Base-by-base conservation (phyloP, 2,888 invertebrate species). In the Coremacera marginata region DNA sequence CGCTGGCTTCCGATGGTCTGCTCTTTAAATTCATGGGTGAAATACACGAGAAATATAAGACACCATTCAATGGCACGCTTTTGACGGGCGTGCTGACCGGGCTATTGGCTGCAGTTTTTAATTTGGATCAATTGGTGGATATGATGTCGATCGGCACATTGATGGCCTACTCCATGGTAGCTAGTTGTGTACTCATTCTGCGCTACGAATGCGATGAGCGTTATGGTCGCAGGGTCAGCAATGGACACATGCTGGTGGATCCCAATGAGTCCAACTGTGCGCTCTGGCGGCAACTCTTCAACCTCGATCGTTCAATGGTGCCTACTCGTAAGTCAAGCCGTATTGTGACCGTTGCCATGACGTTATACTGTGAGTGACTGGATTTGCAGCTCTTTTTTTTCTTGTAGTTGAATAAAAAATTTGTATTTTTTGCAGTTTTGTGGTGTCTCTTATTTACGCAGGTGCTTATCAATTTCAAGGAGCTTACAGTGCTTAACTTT, bases 1-100 rank as follows among this genome's bases (percentile, higher is more conserved):
- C 96, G 34, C 96, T 97, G 96, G 93, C 96, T 0, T 91, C 93
- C 11, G 97, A 97, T 88, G 96, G 96, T 0, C 90, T 97, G 31
- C 91, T 97, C 82, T 97, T 95, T 89, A 90, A 92, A 79, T 94
- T 92, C 88, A 90, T 96, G 88, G 95, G 95, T 0, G 91, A 91
- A 78, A 94, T 97, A 8, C 93, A 92, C 89, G 91, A 92, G 31
- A 91, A 92, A 80, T 96, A 94, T 86, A 94, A 95, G 83, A 95
- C 96, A 0, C 96, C 96, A 0, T 90, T 95, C 3, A 90, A 93
- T 77, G 95, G 95, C 1, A 95, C 96, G 52, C 87, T 95, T 75
- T 85, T 95, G 11, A 94, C 95, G 1, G 95, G 96, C 0, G 84
- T 94, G 37, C 90, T 96, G 75, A 95, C 95, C 44, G 95, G 95